These are phyloP conservation scores for Molossus alvarezi DNA, from an alignment of 2,797 vertebrate genomes.

Conservation along the genomic window DNA sequence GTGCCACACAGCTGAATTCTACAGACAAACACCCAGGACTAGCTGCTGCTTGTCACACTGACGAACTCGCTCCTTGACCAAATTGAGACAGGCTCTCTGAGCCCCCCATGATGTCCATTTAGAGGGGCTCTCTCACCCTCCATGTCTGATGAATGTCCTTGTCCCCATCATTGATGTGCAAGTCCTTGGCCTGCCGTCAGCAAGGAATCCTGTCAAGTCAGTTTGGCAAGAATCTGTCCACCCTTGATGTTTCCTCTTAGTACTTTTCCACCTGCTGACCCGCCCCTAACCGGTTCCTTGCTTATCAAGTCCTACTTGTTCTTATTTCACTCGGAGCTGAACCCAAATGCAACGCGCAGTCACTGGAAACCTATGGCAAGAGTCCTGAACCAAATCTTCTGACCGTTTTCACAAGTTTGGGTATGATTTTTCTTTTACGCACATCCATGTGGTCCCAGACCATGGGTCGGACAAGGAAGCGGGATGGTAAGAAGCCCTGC, in stretches of 20 bases:
- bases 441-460: background rate
- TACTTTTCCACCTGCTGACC: background rate
- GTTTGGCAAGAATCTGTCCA: background rate
- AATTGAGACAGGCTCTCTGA: background rate
- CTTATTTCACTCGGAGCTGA: background rate
- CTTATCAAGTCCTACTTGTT: background rate
- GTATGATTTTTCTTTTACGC: background rate
- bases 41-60: background rate
- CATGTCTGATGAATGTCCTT: background rate
- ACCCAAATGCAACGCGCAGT: background rate
- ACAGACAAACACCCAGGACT: background rate
- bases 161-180: background rate
- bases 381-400: background rate
- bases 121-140: background rate
- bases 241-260: background rate
- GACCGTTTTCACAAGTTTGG: background rate
- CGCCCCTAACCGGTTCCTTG: background rate
- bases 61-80: background rate
- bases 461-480: background rate
- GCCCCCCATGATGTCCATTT: background rate
- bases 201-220: background rate
- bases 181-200: background rate
- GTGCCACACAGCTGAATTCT: background rate
- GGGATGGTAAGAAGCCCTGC: background rate
- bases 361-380: background rate